Conservation (phyloP, 2,113 vertebrate species). For the Alosa alosa region DNA sequence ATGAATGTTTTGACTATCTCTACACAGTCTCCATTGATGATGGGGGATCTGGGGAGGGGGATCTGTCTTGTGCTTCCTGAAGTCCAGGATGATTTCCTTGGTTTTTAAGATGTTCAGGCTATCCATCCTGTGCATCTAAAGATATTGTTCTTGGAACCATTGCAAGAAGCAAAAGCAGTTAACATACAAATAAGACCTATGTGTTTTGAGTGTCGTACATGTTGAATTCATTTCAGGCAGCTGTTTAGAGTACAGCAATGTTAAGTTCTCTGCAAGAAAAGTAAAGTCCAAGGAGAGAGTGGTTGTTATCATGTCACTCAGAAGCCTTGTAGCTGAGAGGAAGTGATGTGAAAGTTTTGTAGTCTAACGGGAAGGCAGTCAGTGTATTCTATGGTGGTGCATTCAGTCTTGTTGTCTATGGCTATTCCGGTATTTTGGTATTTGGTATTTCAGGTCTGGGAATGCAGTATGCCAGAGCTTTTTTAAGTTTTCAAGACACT, state of each 20-base stretch:
- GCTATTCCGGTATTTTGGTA: background rate
- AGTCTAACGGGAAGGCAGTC: background rate
- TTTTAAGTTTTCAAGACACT: background rate
- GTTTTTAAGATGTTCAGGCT: too few species aligned
- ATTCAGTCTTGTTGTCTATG: background rate
- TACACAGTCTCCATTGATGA: too few species aligned
- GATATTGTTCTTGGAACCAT: too few species aligned
- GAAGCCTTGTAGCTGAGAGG: too few species aligned
- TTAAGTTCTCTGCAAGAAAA: background rate
- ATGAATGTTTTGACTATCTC: too few species aligned
- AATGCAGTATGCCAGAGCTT: background rate
- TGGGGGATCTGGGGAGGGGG: too few species aligned
- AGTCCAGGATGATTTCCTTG: too few species aligned
- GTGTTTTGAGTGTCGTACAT: background rate
- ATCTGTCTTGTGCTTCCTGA: too few species aligned
- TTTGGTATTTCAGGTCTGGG: background rate
- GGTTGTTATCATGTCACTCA: background rate
- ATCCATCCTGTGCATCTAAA: too few species aligned
- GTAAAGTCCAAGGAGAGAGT: background rate
- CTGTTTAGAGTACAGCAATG: background rate
- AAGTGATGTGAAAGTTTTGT: background rate
- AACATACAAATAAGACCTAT: background rate
- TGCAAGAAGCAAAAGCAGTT: background rate
- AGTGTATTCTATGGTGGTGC: too few species aligned
- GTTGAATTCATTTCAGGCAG: background rate